Conservation (phyloP, 2,113 vertebrate species). For the Podarcis muralis region DNA sequence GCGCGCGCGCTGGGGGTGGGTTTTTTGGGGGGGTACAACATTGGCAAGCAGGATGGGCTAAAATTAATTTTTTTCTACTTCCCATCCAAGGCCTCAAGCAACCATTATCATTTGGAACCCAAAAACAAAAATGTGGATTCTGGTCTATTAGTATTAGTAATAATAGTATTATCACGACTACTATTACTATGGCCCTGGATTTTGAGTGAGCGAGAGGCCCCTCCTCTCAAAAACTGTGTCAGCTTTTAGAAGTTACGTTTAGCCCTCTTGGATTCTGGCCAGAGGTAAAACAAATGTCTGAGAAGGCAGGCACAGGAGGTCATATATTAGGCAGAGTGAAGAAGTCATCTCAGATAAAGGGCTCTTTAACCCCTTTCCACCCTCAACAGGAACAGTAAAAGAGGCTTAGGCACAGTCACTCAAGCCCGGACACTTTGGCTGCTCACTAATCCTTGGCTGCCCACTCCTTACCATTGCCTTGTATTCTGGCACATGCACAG, state of each 20-base stretch:
- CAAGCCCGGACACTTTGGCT: too few species aligned
- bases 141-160: neutral
- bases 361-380: too few species aligned
- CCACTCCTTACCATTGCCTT: too few species aligned
- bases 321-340: too few species aligned
- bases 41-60: constrained; percentile 37
- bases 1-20: too few species aligned
- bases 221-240: neutral
- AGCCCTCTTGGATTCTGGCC: constrained; percentile 21
- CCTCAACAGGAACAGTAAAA: too few species aligned
- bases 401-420: too few species aligned
- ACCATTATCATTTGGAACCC: constrained; percentile 63
- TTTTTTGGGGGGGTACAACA: neutral
- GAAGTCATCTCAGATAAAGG: too few species aligned
- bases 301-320: neutral
- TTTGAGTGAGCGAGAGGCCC: neutral
- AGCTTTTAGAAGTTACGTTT: constrained; percentile 3
- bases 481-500: too few species aligned
- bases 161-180: too few species aligned
- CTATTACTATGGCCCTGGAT: neutral
- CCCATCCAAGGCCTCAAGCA: constrained; percentile 38
- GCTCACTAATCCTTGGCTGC: too few species aligned
- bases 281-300: constrained; percentile 38
- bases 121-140: constrained; percentile 34
- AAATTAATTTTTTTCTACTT: constrained; percentile 67